Evolutionary conservation across 2,888 invertebrate genomes (phyloP), one percentile per base, ranked within the genome.

Genomic region (Gibbula magus): DNA sequence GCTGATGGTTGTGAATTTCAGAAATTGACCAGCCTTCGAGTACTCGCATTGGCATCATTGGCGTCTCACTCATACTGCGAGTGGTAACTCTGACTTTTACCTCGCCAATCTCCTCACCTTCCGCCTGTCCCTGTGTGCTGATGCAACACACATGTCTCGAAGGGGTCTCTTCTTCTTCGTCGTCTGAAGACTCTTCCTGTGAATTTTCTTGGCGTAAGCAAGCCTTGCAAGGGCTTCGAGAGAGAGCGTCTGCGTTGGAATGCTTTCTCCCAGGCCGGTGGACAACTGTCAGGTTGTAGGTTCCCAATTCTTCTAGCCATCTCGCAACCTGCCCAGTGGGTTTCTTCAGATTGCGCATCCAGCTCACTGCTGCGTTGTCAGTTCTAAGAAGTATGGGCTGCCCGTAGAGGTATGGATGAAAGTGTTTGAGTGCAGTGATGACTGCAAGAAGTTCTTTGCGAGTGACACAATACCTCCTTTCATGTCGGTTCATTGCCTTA

Each of bases 281-380:
- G 13, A 67, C 18, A 13, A 81, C 56, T 1, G 18, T 70, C 10
- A 73, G 16, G 25, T 81, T 53, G 56, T 79, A 79, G 7, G 75
- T 73, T 8, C 54, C 81, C 22, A 79, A 67, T 39, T 79, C 77
- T 54, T 79, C 56, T n/a, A 79, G 54, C 84, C 81, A 82, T 39
- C 79, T 32, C 13, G 81, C 80, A 13, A 79, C 67, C n/a, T 84
- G 83, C 1, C 79, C 83, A 18, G 78, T 81, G 2, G 82, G 79
- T 8, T 25, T 79, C 77, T 82, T 82, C 45, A 84, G 73, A 54
- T 74, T 81, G 8, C 52, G 20, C 78, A 84, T 79, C 82, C 84
- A 83, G 54, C 77, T 79, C 0, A 84, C 77, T 66, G 80, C 80
- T 25, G 81, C 73, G 74, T 84, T 81, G 54, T 84, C 82, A n/a